Evolutionary conservation across 2,797 vertebrate genomes (phyloP).

Genomic region (Galagoides demidoff): DNA sequence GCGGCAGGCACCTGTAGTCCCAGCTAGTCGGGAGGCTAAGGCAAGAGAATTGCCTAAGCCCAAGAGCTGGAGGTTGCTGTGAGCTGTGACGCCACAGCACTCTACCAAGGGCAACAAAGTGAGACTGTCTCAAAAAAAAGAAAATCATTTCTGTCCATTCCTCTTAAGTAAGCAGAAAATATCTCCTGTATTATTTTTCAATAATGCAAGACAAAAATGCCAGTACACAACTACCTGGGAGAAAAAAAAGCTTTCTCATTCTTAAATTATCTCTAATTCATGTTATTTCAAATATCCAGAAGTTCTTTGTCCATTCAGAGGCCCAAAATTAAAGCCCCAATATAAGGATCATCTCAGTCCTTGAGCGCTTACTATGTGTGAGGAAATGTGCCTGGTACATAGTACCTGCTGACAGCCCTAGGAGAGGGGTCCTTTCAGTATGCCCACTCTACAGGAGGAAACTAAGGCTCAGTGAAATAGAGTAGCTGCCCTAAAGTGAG

Average conservation of each 20-base stretch:
- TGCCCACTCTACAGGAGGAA: background rate
- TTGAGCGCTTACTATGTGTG: background rate
- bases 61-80: no score
- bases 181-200: conserved; percentile 14
- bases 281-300: background rate
- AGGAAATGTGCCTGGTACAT: background rate
- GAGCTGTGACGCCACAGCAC: no score
- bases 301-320: background rate
- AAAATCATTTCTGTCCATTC: background rate
- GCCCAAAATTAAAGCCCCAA: background rate
- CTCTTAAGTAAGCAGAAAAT: background rate
- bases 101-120: no score
- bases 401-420: background rate
- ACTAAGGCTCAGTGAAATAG: background rate
- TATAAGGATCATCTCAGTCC: background rate
- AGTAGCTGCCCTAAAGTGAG: background rate
- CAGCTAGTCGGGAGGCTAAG: no score
- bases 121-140: background rate
- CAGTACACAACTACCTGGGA: background rate
- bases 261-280: background rate
- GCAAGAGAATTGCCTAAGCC: no score
- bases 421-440: background rate
- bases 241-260: background rate
- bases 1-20: no score
- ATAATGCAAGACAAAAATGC: background rate